Evolutionary conservation across 1,140 invertebrate genomes (phyloP).

Genomic region (Trachymyrmex cornetzi): DNA sequence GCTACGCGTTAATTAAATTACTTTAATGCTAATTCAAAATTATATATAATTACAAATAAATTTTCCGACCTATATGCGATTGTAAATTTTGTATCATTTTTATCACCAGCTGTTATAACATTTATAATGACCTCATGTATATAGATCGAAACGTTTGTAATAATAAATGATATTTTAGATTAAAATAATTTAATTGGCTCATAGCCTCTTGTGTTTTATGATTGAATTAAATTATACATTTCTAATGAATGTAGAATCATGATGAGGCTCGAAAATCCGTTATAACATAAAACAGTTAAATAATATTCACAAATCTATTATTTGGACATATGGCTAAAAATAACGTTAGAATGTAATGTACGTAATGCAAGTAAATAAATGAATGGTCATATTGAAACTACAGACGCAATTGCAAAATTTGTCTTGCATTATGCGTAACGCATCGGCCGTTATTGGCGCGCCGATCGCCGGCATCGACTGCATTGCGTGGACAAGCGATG

Average conservation of each 20-base stretch:
- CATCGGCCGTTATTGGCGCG: background rate
- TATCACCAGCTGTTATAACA: too few species aligned
- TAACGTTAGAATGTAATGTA: constrained; percentile 9
- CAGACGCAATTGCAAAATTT: constrained; percentile 28
- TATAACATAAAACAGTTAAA: background rate
- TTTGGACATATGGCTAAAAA: background rate
- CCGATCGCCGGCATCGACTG: background rate
- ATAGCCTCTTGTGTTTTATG: too few species aligned
- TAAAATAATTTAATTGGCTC: too few species aligned
- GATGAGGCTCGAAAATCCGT: background rate
- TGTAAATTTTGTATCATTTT: too few species aligned
- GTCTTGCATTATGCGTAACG: constrained; percentile 15
- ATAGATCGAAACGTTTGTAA: too few species aligned
- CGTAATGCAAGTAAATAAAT: background rate
- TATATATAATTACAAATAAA: too few species aligned
- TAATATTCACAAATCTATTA: background rate
- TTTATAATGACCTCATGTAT: too few species aligned
- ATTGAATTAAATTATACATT: background rate
- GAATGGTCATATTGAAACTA: constrained; percentile 1
- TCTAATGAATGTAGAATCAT: background rate
- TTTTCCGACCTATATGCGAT: too few species aligned
- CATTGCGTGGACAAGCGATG: constrained; percentile 49
- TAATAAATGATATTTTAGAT: too few species aligned
- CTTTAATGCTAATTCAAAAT: too few species aligned
- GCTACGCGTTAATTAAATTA: too few species aligned